Conservation (phyloP, 2,888 invertebrate genomes). For the Eupelmus urozonus region DNA sequence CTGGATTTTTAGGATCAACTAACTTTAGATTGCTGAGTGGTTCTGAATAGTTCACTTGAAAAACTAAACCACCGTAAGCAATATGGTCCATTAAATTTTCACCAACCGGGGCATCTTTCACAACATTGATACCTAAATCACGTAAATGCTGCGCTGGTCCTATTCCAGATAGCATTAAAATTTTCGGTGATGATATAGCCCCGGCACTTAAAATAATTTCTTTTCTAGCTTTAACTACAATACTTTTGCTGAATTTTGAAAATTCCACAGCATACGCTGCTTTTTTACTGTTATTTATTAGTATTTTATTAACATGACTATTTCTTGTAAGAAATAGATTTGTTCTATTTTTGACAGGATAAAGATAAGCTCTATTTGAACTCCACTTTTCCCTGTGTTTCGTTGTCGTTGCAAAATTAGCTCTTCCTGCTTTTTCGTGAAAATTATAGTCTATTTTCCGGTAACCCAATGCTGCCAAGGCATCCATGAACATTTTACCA, state of each 20-base stretch:
- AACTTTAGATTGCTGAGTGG: conserved; percentile 54
- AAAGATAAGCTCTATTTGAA: conserved; percentile 83
- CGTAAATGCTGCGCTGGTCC: conserved; percentile 82
- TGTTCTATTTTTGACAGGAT: conserved; percentile 80
- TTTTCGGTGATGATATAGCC: conserved; percentile 86
- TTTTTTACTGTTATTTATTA: conserved; percentile 80
- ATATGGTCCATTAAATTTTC: too few species aligned
- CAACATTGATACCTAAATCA: conserved; percentile 79
- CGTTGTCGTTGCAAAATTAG: not conserved
- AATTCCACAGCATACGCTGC: conserved; percentile 82
- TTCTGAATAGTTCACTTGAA: conserved; percentile 76
- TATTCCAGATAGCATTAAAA: conserved; percentile 89
- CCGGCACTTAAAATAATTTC: conserved; percentile 88
- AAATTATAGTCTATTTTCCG: conserved; percentile 79
- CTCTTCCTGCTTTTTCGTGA: conserved; percentile 69
- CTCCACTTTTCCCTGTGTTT: conserved; percentile 82
- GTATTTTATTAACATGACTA: conserved; percentile 81
- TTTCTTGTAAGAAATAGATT: conserved; percentile 83
- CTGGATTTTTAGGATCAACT: conserved; percentile 49
- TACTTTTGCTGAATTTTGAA: conserved; percentile 78
- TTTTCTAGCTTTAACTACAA: conserved; percentile 81
- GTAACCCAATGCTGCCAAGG: conserved; percentile 72
- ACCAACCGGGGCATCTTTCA: too few species aligned
- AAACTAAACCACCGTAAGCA: conserved; percentile 82
- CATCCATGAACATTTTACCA: conserved; percentile 76